These are phyloP conservation scores for Heliconius ismenius DNA, from an alignment of 2,888 invertebrate species.

Conservation along the genomic window DNA sequence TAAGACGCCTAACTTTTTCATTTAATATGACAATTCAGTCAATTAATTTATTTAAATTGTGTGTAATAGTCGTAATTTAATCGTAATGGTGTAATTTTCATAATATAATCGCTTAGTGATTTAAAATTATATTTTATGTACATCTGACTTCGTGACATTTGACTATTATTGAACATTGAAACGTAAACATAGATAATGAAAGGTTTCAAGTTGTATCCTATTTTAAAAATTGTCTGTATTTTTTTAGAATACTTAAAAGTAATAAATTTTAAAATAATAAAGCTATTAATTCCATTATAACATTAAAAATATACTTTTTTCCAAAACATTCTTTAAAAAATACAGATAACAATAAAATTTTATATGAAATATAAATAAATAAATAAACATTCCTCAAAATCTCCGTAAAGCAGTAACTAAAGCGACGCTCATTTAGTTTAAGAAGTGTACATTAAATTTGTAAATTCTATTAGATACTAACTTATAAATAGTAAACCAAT, in stretches of 20 bases:
- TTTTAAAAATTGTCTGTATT: conserved; percentile 23
- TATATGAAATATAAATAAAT: conserved; percentile 25
- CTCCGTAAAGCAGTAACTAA: conserved; percentile 45
- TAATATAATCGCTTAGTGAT: conserved; percentile 34
- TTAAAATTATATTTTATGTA: conserved; percentile 37
- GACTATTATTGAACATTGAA: conserved; percentile 21
- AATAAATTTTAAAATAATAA: background rate
- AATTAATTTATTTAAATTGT: conserved; percentile 45
- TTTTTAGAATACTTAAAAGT: background rate
- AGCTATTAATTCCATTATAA: background rate
- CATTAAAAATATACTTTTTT: background rate
- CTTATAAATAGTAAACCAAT: conserved; percentile 41
- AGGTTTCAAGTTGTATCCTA: conserved; percentile 22
- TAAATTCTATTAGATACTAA: conserved; percentile 65
- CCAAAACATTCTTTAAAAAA: conserved; percentile 6
- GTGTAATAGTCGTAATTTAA: conserved; percentile 37
- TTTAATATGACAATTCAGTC: conserved; percentile 40
- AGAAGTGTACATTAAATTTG: conserved; percentile 74
- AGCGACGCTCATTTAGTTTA: conserved; percentile 60
- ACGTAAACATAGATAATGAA: background rate
- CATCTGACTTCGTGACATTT: conserved; percentile 31
- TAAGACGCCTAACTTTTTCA: conserved; percentile 33
- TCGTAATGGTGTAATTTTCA: conserved; percentile 37
- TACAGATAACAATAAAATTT: conserved; percentile 29
- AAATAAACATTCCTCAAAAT: conserved; percentile 44